phyloP scores from a whole-genome alignment of 2,797 vertebrate species.

The Aphelocoma californica region DNA sequence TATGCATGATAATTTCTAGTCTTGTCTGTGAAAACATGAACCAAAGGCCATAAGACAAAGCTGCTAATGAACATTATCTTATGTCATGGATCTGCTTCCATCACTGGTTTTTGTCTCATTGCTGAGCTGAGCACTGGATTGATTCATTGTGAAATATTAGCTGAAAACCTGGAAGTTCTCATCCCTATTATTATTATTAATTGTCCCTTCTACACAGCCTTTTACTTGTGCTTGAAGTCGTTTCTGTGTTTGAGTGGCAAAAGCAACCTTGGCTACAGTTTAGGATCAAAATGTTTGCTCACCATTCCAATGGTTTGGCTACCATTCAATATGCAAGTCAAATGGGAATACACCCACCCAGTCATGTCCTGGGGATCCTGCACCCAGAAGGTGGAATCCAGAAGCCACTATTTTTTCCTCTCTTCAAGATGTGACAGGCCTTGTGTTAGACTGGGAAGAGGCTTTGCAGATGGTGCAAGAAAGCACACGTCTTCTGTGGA shows the following conservation, averaged over 20 bases:
- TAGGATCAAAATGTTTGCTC: neutral
- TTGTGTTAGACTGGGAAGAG: neutral
- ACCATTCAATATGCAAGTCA: neutral
- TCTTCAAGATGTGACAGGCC: neutral
- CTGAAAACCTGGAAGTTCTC: neutral
- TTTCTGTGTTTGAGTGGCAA: neutral
- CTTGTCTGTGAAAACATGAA: neutral
- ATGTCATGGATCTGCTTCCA: neutral
- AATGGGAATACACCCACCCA: neutral
- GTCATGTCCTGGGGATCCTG: neutral
- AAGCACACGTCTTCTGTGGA: neutral
- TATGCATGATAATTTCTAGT: neutral
- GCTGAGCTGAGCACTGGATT: neutral
- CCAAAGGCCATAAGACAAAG: neutral
- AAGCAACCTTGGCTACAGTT: neutral
- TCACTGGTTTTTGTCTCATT: neutral
- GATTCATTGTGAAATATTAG: neutral
- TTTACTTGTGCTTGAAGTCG: neutral
- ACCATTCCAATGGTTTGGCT: neutral
- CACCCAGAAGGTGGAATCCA: neutral
- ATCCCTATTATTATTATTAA: neutral
- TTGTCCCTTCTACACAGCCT: neutral
- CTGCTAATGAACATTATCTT: neutral
- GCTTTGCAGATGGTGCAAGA: neutral
- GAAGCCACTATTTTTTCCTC: neutral